Evolutionary conservation across 1,140 invertebrate species (phyloP), one percentile per base, ranked within the genome.

Genomic region (Drosophila guanche): DNA sequence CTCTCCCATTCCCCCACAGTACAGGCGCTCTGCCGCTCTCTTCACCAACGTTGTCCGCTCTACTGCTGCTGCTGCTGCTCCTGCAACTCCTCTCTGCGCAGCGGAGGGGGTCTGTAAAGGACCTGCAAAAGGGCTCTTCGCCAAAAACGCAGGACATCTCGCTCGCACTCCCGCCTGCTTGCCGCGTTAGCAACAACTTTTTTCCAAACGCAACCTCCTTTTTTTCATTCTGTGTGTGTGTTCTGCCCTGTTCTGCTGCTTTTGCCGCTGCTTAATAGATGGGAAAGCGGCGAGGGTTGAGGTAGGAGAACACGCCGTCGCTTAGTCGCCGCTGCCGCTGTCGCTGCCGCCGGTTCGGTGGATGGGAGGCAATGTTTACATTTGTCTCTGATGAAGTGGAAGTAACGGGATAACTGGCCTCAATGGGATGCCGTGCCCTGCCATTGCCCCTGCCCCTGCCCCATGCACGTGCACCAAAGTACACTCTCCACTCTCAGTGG

Each of bases 121-220:
- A 50, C 40, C 65, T 70, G 56, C 46, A 47, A 42, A 42, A 61
- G 45, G 43, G 60, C 42, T 8, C 7, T 25, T 16, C 70, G 56
- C 52, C 48, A 69, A 46, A 52, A 41, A 20, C 16, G 50, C 45
- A 14, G 46, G 41, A 65, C 43, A 37, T 73, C 84, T 77, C 79
- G 43, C 45, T 89, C 66, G 61, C 76, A 66, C 84, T 45, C 41
- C 48, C 46, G 53, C 6, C 54, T 37, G 55, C 67, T 79, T 72
- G 86, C 83, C 81, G 75, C 78, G 86, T 90, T 90, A 90, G 86
- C 89, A 90, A 90, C 89, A 90, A 90, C 88, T 81, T 90, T 90
- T 89, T 90, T 84, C 68, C 80, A 62, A 69, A 75, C 66, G 76
- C 75, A 46, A 70, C 60, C 46, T 48, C 55, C 72, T 77, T 75